Conservation (phyloP, 2,888 invertebrate species). For the Nasonovia ribisnigri region DNA sequence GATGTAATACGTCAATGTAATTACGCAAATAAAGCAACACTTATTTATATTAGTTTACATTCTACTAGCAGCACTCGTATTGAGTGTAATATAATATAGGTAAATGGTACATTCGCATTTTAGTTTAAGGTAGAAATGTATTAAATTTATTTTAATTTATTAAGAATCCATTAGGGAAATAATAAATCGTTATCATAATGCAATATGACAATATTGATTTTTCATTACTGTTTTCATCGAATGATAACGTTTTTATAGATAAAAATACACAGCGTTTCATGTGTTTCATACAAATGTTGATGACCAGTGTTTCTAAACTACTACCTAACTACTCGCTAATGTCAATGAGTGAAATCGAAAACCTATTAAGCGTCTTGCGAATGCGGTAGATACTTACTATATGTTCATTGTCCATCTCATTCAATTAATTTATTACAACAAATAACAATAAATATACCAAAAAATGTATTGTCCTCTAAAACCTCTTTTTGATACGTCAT, state of each 20-base stretch:
- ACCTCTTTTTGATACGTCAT: background rate
- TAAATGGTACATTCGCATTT: background rate
- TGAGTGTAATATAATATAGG: background rate
- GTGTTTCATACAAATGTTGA: background rate
- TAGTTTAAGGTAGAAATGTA: background rate
- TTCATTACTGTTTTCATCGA: background rate
- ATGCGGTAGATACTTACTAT: background rate
- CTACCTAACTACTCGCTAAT: no score
- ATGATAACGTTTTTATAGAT: background rate
- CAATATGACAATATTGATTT: background rate
- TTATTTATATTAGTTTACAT: background rate
- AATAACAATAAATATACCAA: background rate
- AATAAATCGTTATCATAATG: background rate
- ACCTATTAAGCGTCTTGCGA: background rate
- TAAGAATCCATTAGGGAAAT: background rate
- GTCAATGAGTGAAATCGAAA: background rate
- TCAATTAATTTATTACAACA: background rate
- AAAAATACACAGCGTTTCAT: background rate
- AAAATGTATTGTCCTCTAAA: background rate
- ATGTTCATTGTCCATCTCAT: background rate
- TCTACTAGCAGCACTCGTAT: background rate
- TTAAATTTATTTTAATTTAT: background rate
- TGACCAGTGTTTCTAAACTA: background rate
- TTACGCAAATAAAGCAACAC: background rate
- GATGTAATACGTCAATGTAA: background rate